Evolutionary conservation across 2,888 invertebrate species (phyloP).

Genomic region (Drosophila prostipennis): DNA sequence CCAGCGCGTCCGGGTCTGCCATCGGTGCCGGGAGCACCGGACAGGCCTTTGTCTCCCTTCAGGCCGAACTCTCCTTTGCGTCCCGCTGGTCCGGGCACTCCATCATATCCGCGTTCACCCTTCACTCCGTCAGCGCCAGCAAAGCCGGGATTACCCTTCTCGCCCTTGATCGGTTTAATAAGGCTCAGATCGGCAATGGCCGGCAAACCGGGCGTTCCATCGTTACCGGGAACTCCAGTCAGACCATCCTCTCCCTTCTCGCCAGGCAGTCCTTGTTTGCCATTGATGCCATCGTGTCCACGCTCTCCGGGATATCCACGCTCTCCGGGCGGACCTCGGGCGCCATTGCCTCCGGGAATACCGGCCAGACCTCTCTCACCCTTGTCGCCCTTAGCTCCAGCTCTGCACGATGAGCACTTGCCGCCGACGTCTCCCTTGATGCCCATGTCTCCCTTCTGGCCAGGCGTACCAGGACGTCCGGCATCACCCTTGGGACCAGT

Average conservation of each 20-base stretch:
- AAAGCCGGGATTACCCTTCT: constrained; percentile 88
- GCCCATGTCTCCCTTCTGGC: constrained; percentile 87
- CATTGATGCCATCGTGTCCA: constrained; percentile 89
- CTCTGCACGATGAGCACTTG: constrained; percentile 90
- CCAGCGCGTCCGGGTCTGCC: constrained; percentile 89
- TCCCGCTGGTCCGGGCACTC: constrained; percentile 89
- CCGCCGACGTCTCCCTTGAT: constrained; percentile 93
- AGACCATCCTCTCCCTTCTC: constrained; percentile 85
- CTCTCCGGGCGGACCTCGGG: constrained; percentile 90
- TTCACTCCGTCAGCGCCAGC: constrained; percentile 87
- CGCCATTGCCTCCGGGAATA: constrained; percentile 88
- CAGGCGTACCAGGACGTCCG: constrained; percentile 89
- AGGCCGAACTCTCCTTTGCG: constrained; percentile 88
- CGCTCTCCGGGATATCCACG: constrained; percentile 88
- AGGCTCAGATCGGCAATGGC: constrained; percentile 86
- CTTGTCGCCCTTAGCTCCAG: constrained; percentile 90
- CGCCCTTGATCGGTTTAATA: constrained; percentile 87
- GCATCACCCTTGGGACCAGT: constrained; percentile 88
- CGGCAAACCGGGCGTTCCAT: constrained; percentile 88
- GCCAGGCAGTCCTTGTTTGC: constrained; percentile 83
- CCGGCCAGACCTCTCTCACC: constrained; percentile 91
- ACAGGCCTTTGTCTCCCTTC: constrained; percentile 88
- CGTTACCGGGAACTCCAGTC: constrained; percentile 86
- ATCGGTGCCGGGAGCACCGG: constrained; percentile 89
- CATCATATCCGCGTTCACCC: constrained; percentile 89